Conservation (phyloP, 1,140 invertebrate species). For the Schlechtendalia chinensis region DNA sequence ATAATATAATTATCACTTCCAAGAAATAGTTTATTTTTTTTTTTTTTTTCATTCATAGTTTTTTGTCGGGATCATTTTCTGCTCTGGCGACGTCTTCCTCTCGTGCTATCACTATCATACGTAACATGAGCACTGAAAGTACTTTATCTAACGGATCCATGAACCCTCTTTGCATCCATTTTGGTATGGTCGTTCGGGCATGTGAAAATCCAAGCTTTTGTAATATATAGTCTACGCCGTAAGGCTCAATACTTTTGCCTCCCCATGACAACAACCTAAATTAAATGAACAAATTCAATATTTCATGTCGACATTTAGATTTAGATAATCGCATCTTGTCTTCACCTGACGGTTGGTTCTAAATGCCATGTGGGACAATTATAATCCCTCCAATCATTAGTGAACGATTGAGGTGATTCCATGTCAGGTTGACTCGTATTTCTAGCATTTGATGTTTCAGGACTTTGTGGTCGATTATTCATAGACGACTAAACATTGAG, state of each 20-base stretch:
- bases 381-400: constrained; percentile 88
- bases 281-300: constrained; percentile 9
- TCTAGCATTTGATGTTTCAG: constrained; percentile 49
- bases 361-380: constrained; percentile 96
- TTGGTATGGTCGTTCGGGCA: constrained; percentile 95
- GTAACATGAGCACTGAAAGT: constrained; percentile 68
- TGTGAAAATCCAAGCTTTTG: constrained; percentile 96
- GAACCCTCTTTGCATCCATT: constrained; percentile 96
- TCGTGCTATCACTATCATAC: constrained; percentile 60
- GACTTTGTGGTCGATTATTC: constrained; percentile 39
- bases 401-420: constrained; percentile 59
- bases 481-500: constrained; percentile 36
- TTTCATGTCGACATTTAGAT: background rate
- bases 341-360: constrained; percentile 90
- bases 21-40: background rate
- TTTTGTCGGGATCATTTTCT: background rate
- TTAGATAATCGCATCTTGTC: background rate
- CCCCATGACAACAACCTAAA: constrained; percentile 86
- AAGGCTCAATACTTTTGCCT: constrained; percentile 93
- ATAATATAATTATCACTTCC: constrained; percentile 1
- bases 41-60: background rate
- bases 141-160: constrained; percentile 94
- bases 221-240: constrained; percentile 95
- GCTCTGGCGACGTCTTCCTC: constrained; percentile 49
- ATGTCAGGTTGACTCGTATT: constrained; percentile 61